Base-by-base conservation (phyloP, 2,888 invertebrate genomes). In the Rhimphoctona megacephalus region DNA sequence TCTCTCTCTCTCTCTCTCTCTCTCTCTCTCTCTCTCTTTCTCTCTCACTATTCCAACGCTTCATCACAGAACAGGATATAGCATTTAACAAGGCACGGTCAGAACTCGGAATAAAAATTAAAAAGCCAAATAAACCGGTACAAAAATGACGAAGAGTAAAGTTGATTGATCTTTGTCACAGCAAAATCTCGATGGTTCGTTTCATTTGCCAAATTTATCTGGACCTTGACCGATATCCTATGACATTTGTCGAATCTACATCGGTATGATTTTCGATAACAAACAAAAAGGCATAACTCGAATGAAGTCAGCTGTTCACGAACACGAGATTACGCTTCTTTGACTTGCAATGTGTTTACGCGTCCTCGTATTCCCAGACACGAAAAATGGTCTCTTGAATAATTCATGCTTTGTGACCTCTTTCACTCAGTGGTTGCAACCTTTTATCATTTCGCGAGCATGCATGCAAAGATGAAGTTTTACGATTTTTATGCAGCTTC, bases 31-130 rank as follows among this genome's bases (percentile, higher is more conserved):
- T 72, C 70, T 46, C n/a, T 70, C 57, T 57, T 43, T 43, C 19
- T 39, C 43, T 8, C 30, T 36, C 2, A 43, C 52, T 6, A 46
- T 76, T 52, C 78, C 52, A 70, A 61, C 54, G 52, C 61, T 70
- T 57, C 80, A 76, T 83, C 83, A 77, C 76, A 70, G 73, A 83
- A 77, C 70, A n/a, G 70, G 54, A 85, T 83, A 83, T 64, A 72
- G 80, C 69, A 72, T 81, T 86, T 83, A 83, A 86, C 77, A 54
- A 76, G 79, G 69, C 39, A 49, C 80, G 66, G 67, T 72, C 73
- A 72, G 70, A 74, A 67, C 25, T 43, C 57, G 72, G 54, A 66
- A 74, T 52, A 69, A 84, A 78, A 80, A 85, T 54, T 69, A 81
- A 79, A 36, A 57, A 72, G 61, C 43, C 64, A 74, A 84, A 80